phyloP scores from a whole-genome alignment of 2,113 vertebrate species.

The Aramus guarauna region DNA sequence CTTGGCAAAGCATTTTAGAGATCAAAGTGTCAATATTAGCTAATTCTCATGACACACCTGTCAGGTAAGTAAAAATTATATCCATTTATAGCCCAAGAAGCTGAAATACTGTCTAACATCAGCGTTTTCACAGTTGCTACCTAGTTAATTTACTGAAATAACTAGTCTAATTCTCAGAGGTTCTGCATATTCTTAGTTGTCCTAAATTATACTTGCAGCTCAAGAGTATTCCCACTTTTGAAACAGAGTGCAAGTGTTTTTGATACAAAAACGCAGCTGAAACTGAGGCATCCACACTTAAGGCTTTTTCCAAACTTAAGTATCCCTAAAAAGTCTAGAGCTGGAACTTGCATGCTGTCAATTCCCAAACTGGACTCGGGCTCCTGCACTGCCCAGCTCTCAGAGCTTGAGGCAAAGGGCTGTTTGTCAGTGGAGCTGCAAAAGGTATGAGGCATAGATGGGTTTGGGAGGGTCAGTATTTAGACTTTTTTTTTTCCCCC shows the following conservation, averaged over 20 bases:
- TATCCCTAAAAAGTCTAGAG: background rate
- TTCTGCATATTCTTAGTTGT: slow-evolving; percentile 7
- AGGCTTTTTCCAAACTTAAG: background rate
- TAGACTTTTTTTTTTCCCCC: background rate
- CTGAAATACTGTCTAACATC: slow-evolving; percentile 31
- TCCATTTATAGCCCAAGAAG: slow-evolving; percentile 31
- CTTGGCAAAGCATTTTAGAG: slow-evolving; percentile 44
- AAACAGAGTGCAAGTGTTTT: background rate
- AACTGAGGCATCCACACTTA: background rate
- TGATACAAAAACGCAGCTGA: background rate
- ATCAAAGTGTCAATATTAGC: slow-evolving; percentile 53
- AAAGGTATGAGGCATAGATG: background rate
- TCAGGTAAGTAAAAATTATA: slow-evolving; percentile 51
- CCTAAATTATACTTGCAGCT: background rate
- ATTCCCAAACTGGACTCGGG: background rate
- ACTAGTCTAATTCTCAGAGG: slow-evolving; percentile 11
- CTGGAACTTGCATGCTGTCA: background rate
- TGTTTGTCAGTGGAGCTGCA: background rate
- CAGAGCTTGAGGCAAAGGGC: background rate
- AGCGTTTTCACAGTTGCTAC: slow-evolving; percentile 30
- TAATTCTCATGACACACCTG: slow-evolving; percentile 42
- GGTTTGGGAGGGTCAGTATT: background rate
- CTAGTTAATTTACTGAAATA: slow-evolving; percentile 24
- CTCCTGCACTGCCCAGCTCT: background rate
- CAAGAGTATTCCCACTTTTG: background rate